phyloP scores from a whole-genome alignment of 2,797 vertebrate genomes.

The Cyprinodon diabolis region DNA sequence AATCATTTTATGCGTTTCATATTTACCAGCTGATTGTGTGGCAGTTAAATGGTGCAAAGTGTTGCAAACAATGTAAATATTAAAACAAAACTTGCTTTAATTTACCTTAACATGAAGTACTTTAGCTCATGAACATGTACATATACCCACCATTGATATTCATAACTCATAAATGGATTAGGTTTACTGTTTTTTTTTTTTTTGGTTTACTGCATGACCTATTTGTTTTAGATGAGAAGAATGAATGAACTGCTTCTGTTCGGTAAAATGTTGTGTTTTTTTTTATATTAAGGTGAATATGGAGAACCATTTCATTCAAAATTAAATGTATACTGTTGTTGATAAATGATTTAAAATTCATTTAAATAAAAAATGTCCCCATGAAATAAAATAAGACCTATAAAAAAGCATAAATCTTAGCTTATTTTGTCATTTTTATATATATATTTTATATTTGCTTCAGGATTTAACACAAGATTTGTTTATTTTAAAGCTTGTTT shows the following conservation, averaged over 20 bases:
- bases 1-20: constrained; percentile 2
- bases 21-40: neutral
- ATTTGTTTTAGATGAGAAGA: constrained; percentile 48
- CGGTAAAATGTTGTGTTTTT: constrained; percentile 39
- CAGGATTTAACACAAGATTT: too few relatives aligned
- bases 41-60: constrained; percentile 1
- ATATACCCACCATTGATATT: constrained; percentile 28
- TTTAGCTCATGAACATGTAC: constrained; percentile 27
- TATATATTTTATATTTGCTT: too few relatives aligned
- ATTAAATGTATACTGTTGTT: too few relatives aligned
- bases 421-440: too few relatives aligned
- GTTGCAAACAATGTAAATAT: constrained; percentile 45
- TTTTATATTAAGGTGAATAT: neutral
- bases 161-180: constrained; percentile 47
- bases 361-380: too few relatives aligned
- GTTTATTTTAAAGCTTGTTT: too few relatives aligned
- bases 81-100: constrained; percentile 18
- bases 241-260: constrained; percentile 42
- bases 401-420: too few relatives aligned
- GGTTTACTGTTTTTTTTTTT: constrained; percentile 28
- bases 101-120: constrained; percentile 16
- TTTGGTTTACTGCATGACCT: constrained; percentile 59
- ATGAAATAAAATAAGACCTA: too few relatives aligned
- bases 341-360: too few relatives aligned
- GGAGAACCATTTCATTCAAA: too few relatives aligned